Percentiles rank a stretch among this genome's conserved stretches.
phyloP scores from a whole-genome alignment of 2,888 invertebrate genomes.

The Lamellibrachia satsuma region DNA sequence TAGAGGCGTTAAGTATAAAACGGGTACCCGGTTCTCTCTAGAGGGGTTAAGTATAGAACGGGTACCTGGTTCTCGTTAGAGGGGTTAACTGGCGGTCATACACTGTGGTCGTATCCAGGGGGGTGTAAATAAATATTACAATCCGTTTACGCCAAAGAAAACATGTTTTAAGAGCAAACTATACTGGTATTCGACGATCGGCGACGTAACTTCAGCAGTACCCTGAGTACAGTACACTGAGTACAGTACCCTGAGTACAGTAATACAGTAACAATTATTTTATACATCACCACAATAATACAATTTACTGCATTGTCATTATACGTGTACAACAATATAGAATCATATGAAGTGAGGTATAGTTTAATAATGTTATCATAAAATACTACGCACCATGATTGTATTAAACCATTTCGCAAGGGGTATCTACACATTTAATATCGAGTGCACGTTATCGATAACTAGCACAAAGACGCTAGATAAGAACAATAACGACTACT shows the following conservation, averaged over 20 bases:
- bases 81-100: neutral
- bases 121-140: neutral
- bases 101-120: neutral
- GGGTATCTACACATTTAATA: too few species aligned
- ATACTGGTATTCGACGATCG: neutral
- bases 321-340: neutral
- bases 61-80: neutral
- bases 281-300: neutral
- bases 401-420: neutral
- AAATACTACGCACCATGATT: neutral
- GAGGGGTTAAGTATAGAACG: too few species aligned
- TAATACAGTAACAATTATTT: neutral
- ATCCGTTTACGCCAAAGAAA: neutral
- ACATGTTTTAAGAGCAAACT: neutral
- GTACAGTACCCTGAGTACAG: too few species aligned
- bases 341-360: neutral
- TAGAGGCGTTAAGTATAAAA: neutral
- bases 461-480: neutral
- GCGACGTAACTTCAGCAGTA: neutral
- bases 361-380: neutral
- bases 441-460: neutral
- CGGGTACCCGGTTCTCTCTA: too few species aligned
- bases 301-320: neutral
- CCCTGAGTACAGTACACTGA: too few species aligned
- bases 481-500: neutral